Base-by-base conservation (phyloP, 2,888 invertebrate species). In the Invenusta paracnida region DNA sequence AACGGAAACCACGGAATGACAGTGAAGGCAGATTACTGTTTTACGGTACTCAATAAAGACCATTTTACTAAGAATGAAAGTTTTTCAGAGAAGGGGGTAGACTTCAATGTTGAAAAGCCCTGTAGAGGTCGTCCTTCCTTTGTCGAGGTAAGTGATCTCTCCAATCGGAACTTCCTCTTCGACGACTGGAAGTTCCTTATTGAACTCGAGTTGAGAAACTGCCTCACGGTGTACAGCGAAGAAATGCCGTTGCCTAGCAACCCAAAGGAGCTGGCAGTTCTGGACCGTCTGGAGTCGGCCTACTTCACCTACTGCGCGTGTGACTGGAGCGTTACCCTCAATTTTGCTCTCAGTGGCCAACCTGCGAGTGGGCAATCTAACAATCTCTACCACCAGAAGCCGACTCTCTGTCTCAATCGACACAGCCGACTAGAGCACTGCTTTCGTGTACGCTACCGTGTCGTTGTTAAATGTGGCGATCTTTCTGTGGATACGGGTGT, bases 41-140 rank as follows among this genome's bases (percentile, higher is more conserved):
- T 95, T 91, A 95, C 95, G 1, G 93, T 95, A 83, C 93, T 95
- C 87, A 95, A 95, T 90, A 93, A 94, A 81, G 95, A 95, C 89
- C 95, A 95, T 91, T 95, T 95, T 91, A 95, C 95, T 87, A 94
- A 94, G 89, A 95, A 95, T 91, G 95, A 95, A 91, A 93, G 94
- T 28, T 95, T 95, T 92, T 94, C 94, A 85, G 95, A 95, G 86
- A 95, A 94, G 90, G 94, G 94, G 89, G 94, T 94, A 88, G 93
- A 91, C 87, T 92, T 92, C 88, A 91, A 91, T 0, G 87, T 88
- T 73, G 91, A 90, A 30, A 88, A 88, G 0, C 88, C 89, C 84
- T 89, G 88, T 17, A 90, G 90, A 48, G 91, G 91, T 1, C 87
- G 91, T 66, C 89, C 89, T 87, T 89, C 89, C 0, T 91, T 91